These are phyloP conservation scores for Drosophila kanapiae DNA, from an alignment of 1,140 invertebrate genomes.

Conservation along the genomic window DNA sequence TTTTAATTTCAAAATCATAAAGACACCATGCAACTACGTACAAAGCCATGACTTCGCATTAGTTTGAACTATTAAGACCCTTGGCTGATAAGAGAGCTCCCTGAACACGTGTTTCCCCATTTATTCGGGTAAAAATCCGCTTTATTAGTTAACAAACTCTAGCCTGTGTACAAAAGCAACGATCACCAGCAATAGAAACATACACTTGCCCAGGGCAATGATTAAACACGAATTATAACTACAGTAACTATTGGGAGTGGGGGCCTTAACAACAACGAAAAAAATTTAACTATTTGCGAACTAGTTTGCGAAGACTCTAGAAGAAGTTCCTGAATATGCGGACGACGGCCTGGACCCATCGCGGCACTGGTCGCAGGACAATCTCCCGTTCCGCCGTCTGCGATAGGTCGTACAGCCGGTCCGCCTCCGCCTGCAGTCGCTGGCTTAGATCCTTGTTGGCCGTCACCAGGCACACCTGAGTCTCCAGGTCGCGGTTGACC, in stretches of 20 bases:
- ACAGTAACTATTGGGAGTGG: conserved; percentile 43
- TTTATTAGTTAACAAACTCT: conserved; percentile 50
- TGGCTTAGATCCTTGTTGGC: conserved; percentile 90
- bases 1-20: neutral
- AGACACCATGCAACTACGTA: neutral
- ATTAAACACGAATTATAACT: conserved; percentile 49
- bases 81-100: conserved; percentile 12
- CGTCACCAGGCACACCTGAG: conserved; percentile 95
- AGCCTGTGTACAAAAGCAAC: conserved; percentile 47
- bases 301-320: conserved; percentile 82
- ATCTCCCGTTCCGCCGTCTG: conserved; percentile 87
- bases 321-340: conserved; percentile 88
- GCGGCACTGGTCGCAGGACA: conserved; percentile 86
- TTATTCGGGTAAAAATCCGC: conserved; percentile 14
- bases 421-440: conserved; percentile 89
- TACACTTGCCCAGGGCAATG: conserved; percentile 48
- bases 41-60: too few relatives aligned
- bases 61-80: neutral
- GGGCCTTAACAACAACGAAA: conserved; percentile 54
- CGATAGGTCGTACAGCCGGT: conserved; percentile 88
- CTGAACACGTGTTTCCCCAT: neutral
- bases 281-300: conserved; percentile 70
- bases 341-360: conserved; percentile 88
- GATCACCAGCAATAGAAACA: conserved; percentile 51
- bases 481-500: conserved; percentile 96